A percentile compares a stretch with the other conserved stretches of the same genome.
Conservation (phyloP, 2,797 vertebrate species). For the Enteromius radiatus region DNA sequence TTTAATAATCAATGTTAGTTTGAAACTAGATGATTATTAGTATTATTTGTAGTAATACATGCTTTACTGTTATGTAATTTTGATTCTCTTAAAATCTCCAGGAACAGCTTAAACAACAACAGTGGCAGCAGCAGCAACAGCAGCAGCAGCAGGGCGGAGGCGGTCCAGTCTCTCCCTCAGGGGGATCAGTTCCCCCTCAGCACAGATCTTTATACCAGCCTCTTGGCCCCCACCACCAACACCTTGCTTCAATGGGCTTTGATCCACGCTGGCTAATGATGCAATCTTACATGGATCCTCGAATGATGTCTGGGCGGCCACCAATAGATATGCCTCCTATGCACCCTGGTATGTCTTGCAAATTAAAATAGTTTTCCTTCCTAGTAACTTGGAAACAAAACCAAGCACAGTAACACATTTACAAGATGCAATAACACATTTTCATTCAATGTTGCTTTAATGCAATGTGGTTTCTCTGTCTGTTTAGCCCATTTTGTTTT, state of each 20-base stretch:
- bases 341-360: slow-evolving; percentile 83
- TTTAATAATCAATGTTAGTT: not conserved
- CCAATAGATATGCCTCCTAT: slow-evolving; percentile 92
- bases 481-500: not conserved
- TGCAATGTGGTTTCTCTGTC: not conserved
- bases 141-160: slow-evolving; percentile 80
- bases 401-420: not conserved
- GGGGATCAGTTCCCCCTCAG: slow-evolving; percentile 79
- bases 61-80: not conserved
- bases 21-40: not conserved
- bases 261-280: slow-evolving; percentile 99
- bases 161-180: slow-evolving; percentile 86
- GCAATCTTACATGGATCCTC: slow-evolving; percentile 98
- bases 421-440: not conserved
- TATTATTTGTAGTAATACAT: not conserved
- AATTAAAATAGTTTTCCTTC: not conserved
- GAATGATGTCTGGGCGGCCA: slow-evolving; percentile 94
- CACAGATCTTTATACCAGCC: slow-evolving; percentile 95
- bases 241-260: slow-evolving; percentile 96
- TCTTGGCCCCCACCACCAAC: slow-evolving; percentile 89
- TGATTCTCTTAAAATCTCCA: slow-evolving; percentile 58
- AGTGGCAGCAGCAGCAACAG: slow-evolving; percentile 79
- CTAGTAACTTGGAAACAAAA: not conserved
- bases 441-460: not conserved
- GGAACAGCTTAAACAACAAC: slow-evolving; percentile 98